phyloP scores from a whole-genome alignment of 1,140 invertebrate species.

The Bombus balteatus region DNA sequence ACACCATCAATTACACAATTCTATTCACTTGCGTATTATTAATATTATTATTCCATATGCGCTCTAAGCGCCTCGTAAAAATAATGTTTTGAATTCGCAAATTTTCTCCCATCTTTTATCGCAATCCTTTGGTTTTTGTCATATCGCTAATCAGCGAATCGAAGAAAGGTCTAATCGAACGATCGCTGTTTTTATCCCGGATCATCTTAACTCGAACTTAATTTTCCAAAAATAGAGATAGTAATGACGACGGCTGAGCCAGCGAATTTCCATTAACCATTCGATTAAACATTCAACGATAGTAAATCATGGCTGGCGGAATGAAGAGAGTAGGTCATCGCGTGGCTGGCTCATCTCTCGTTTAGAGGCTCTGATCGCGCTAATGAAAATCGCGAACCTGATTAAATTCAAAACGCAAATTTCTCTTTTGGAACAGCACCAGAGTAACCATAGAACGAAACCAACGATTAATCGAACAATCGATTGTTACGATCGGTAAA shows the following conservation, averaged over 20 bases:
- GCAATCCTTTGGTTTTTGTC: background rate
- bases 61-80: background rate
- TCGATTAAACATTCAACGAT: slow-evolving; percentile 5
- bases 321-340: no score
- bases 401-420: slow-evolving; percentile 1
- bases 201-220: no score
- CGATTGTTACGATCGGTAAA: background rate
- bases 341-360: background rate
- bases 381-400: slow-evolving; percentile 24
- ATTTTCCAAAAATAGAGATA: background rate
- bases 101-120: background rate
- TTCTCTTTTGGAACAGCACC: background rate
- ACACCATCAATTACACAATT: slow-evolving; percentile 27
- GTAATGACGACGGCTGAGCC: background rate
- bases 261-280: slow-evolving; percentile 1
- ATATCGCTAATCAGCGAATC: background rate
- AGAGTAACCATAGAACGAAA: background rate
- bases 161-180: background rate
- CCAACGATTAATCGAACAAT: background rate
- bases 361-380: slow-evolving; percentile 1
- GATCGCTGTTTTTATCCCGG: background rate
- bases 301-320: no score
- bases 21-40: slow-evolving; percentile 4
- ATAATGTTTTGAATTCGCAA: background rate
- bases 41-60: background rate